Percentiles rank a stretch among this genome's conserved stretches.
These are phyloP conservation scores for Rotaria magnacalcarata DNA, from an alignment of 2,888 invertebrate genomes.

Conservation along the genomic window DNA sequence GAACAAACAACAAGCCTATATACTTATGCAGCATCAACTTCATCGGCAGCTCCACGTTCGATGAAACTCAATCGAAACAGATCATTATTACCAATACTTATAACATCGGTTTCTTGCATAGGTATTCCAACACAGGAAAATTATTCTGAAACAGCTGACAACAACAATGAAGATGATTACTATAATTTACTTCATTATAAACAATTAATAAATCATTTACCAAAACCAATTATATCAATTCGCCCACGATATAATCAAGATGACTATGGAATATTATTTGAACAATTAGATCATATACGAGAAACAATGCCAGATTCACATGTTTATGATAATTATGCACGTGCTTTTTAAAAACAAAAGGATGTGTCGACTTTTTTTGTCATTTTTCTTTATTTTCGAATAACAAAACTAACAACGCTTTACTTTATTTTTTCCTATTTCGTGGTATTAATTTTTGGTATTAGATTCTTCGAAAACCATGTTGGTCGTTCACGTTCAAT, in stretches of 20 bases:
- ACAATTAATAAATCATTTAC: background rate
- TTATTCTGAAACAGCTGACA: background rate
- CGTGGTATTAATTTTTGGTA: constrained; percentile 39
- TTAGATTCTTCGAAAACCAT: constrained; percentile 41
- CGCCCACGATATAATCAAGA: background rate
- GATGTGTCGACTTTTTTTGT: background rate
- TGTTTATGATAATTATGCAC: constrained; percentile 8
- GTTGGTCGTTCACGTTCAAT: constrained; percentile 47
- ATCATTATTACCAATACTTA: background rate
- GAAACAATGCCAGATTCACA: constrained; percentile 23
- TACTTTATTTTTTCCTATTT: background rate
- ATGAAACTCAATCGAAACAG: background rate
- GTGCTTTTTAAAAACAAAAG: background rate
- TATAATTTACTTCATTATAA: background rate
- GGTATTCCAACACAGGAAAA: background rate
- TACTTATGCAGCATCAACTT: constrained; percentile 6
- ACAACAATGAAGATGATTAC: background rate
- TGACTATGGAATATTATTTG: background rate
- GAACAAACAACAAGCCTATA: background rate
- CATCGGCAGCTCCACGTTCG: background rate
- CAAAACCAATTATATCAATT: background rate
- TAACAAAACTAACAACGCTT: constrained; percentile 21
- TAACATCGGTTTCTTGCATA: background rate
- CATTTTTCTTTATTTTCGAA: background rate
- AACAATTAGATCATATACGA: constrained; percentile 5